These are phyloP conservation scores for Cassiopea xamachana DNA, from an alignment of 30 jellyfish, hydroid and myxozoan genomes.

Conservation along the genomic window DNA sequence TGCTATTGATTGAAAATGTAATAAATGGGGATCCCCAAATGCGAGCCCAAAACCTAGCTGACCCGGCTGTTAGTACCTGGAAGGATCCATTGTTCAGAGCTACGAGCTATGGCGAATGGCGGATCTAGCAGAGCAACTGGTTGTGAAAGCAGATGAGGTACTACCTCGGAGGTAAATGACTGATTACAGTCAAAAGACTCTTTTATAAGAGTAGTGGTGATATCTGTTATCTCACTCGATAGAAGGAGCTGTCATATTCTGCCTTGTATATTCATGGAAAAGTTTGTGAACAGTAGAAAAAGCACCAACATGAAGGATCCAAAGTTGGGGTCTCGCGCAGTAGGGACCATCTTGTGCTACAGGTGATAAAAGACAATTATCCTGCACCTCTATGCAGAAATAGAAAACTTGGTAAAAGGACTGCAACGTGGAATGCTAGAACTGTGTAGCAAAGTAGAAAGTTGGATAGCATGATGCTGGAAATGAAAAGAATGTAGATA, in stretches of 20 bases:
- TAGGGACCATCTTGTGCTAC: neutral
- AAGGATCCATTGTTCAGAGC: conserved; percentile 24
- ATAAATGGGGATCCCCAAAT: neutral
- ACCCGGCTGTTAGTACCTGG: conserved; percentile 38
- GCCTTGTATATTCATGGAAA: conserved; percentile 11
- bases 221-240: neutral
- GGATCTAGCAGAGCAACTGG: conserved; percentile 2
- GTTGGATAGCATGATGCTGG: neutral
- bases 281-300: neutral
- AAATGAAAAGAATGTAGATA: neutral
- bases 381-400: neutral
- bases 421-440: conserved; percentile 52
- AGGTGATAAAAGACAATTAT: conserved; percentile 13
- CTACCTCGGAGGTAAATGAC: neutral
- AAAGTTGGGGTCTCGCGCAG: neutral
- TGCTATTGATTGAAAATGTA: too few relatives aligned
- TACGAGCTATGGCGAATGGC: conserved; percentile 27
- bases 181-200: neutral
- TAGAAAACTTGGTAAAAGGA: neutral
- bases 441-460: neutral
- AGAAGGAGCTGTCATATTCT: conserved; percentile 3
- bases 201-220: neutral
- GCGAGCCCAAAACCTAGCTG: conserved; percentile 27
- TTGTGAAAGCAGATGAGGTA: conserved; percentile 26
- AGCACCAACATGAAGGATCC: neutral